Conservation (phyloP, 1,140 invertebrate species). For the Pogonomyrmex barbatus region DNA sequence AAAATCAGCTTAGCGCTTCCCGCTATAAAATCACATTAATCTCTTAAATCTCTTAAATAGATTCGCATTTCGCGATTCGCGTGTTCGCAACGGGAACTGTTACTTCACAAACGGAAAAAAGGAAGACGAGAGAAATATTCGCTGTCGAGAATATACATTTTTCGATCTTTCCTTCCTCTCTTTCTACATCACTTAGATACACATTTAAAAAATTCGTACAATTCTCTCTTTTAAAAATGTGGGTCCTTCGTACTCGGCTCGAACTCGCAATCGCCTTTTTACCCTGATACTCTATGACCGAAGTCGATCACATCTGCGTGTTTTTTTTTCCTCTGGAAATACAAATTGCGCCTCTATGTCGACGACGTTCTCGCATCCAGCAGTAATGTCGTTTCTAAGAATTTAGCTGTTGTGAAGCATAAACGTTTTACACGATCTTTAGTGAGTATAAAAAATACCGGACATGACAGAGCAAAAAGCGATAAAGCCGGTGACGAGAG, state of each 20-base stretch:
- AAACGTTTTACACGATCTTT: neutral
- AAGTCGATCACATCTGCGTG: neutral
- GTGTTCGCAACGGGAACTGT: slow-evolving; percentile 24
- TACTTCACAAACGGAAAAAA: slow-evolving; percentile 61
- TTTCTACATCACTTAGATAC: slow-evolving; percentile 45
- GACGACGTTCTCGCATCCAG: neutral
- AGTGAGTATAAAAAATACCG: neutral
- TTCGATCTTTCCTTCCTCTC: slow-evolving; percentile 55
- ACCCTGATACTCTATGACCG: slow-evolving; percentile 54
- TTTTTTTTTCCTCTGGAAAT: neutral
- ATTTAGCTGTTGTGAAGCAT: neutral
- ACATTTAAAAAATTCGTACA: slow-evolving; percentile 59
- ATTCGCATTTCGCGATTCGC: neutral
- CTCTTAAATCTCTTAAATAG: neutral
- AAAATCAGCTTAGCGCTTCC: slow-evolving; percentile 64
- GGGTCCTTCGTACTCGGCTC: slow-evolving; percentile 7
- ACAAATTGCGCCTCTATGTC: slow-evolving; percentile 19
- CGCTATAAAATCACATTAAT: neutral
- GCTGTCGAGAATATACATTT: slow-evolving; percentile 60
- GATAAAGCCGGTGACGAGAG: neutral
- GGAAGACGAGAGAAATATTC: slow-evolving; percentile 22
- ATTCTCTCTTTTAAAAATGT: slow-evolving; percentile 48
- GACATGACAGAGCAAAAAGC: neutral
- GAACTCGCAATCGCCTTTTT: slow-evolving; percentile 3
- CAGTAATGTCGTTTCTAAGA: neutral